Conservation (phyloP, 2,888 invertebrate genomes). For the Bhutanitis thaidina region DNA sequence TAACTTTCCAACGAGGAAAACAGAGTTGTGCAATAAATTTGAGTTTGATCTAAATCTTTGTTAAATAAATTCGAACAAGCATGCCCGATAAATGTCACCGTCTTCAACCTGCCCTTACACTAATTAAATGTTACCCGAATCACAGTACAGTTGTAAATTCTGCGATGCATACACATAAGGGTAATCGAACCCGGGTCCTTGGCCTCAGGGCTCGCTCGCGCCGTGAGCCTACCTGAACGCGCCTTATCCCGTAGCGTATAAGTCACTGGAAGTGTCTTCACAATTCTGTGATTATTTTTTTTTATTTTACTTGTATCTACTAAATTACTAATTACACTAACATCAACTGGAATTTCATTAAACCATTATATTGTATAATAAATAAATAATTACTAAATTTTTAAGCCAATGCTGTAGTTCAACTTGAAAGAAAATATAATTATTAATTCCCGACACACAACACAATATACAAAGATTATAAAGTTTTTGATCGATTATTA, state of each 20-base stretch:
- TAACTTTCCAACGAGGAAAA: not conserved
- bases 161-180: constrained; percentile 13
- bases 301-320: no score
- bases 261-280: constrained; percentile 15
- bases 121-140: constrained; percentile 19
- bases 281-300: not conserved
- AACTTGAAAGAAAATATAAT: no score
- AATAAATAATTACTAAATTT: no score
- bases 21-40: constrained; percentile 3
- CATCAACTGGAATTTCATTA: no score
- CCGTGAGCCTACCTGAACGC: constrained; percentile 20
- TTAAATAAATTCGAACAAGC: constrained; percentile 13
- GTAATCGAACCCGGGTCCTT: constrained; percentile 34
- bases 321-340: no score
- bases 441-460: no score
- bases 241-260: constrained; percentile 2
- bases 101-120: not conserved
- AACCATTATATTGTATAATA: no score
- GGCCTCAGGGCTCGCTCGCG: constrained; percentile 25
- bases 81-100: constrained; percentile 16
- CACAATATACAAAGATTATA: no score
- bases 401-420: no score
- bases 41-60: constrained; percentile 13
- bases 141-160: constrained; percentile 15
- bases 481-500: no score